Base-by-base conservation (phyloP, 2,113 vertebrate species). In the Peromyscus californicus region DNA sequence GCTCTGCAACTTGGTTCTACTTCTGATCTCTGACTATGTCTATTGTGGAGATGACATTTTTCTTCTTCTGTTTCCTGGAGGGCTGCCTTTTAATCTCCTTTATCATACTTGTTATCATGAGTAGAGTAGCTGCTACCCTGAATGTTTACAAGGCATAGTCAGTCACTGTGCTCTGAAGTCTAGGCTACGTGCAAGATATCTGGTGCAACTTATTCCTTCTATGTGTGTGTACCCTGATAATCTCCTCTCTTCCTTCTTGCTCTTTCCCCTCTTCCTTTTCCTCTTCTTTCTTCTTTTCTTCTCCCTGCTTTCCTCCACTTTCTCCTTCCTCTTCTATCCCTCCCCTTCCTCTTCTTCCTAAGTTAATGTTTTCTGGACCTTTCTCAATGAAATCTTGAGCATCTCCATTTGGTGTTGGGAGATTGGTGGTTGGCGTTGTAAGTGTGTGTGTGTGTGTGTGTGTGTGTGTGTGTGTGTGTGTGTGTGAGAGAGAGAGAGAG, bases 1-100 rank as follows among this genome's bases (percentile, higher is more conserved):
- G 75, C 61, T 85, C 76, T 94, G 39, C 13, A 42, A 57, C 89
- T 94, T 93, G 59, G 76, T 93, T 92, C 91, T 54, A 51, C 70
- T 86, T 75, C 63, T 90, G 26, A 59, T 70, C 45, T 70, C 45
- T 26, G 17, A 3, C 31, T 88, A 2, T 76, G 26, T 97, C n/a
- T 80, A 86, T 54, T 61, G 19, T 51, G 48, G 24, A 86, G 72
- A 80, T 6, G 26, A 42, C 45, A n/a, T 83, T 65, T 67, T 45
- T 42, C 54, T 91, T 72, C 26, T 74, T 63, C 22, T 91, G 16
- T 21, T n/a, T 48, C 5, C 22, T 87, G 22, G 16, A 6, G 10
- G 17, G 59, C 17, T 91, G 5, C 36, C 21, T 94, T 85, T 33
- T 16, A 12, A 26, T 85, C 94, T 89, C 42, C 61, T 95, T 26